A percentile compares a stretch with the other conserved stretches of the same genome.
phyloP scores from a whole-genome alignment of 2,888 invertebrate species.

The Chalcosyrphus nemorum region DNA sequence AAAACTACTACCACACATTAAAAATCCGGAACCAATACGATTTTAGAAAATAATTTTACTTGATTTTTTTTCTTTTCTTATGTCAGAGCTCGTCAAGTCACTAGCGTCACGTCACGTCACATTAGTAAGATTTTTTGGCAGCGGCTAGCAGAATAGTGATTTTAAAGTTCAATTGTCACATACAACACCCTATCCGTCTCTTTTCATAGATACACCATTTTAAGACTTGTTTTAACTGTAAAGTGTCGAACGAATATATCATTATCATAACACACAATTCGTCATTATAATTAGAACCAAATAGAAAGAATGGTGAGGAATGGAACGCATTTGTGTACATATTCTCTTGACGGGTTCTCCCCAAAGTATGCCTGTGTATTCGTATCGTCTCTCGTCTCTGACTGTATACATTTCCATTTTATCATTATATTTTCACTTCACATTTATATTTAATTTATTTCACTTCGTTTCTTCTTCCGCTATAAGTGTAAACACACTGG shows the following conservation, averaged over 20 bases:
- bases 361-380: background rate
- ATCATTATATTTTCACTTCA: slow-evolving; percentile 63
- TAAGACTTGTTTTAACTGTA: slow-evolving; percentile 35
- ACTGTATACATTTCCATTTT: slow-evolving; percentile 53
- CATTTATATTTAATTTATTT: slow-evolving; percentile 68
- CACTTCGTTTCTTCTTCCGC: slow-evolving; percentile 69
- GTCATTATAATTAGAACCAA: slow-evolving; percentile 56
- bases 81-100: slow-evolving; percentile 3
- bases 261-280: slow-evolving; percentile 33
- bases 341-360: slow-evolving; percentile 10
- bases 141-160: background rate
- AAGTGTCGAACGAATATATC: slow-evolving; percentile 40
- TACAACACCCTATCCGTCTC: background rate
- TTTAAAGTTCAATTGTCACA: slow-evolving; percentile 28
- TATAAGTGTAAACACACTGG: slow-evolving; percentile 52
- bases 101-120: background rate
- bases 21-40: slow-evolving; percentile 68
- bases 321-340: slow-evolving; percentile 29
- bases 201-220: slow-evolving; percentile 12
- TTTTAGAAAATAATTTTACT: slow-evolving; percentile 47
- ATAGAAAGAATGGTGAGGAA: slow-evolving; percentile 15
- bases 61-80: background rate
- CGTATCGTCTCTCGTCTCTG: too few relatives aligned
- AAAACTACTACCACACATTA: slow-evolving; percentile 32
- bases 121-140: background rate